Percentiles rank a stretch among this genome's conserved stretches.
These are phyloP conservation scores for Zootoca vivipara DNA, from an alignment of 2,113 vertebrate species.

Conservation along the genomic window DNA sequence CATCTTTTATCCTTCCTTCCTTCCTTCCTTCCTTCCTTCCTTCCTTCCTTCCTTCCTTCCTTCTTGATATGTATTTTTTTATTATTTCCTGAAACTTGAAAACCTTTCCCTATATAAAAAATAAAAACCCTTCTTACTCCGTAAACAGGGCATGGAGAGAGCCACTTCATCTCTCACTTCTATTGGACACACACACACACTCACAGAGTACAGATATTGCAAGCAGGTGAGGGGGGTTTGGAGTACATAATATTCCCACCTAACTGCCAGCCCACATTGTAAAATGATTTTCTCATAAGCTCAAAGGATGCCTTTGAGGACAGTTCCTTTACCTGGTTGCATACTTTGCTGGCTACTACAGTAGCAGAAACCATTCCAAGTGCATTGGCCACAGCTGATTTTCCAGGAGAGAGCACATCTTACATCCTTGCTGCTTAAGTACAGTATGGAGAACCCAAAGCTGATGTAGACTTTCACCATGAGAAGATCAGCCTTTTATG, in stretches of 20 bases:
- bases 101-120: not conserved
- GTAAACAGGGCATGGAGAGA: not conserved
- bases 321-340: not conserved
- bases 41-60: slow-evolving; percentile 16
- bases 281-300: not conserved
- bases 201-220: not conserved
- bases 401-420: not conserved
- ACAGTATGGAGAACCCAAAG: not conserved
- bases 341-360: not conserved
- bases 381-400: not conserved
- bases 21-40: not conserved
- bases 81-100: slow-evolving; percentile 21
- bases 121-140: not conserved
- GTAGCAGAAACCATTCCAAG: not conserved
- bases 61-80: slow-evolving; percentile 24
- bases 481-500: not conserved
- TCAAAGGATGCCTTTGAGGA: not conserved
- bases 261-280: not conserved
- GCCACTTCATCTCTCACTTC: too few relatives aligned
- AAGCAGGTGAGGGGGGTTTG: not conserved
- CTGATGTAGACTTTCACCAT: not conserved
- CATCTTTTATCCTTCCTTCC: not conserved
- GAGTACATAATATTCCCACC: not conserved
- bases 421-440: not conserved
- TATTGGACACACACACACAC: not conserved